These are phyloP conservation scores for Corythornis leucogaster DNA, from an alignment of 2,797 vertebrate genomes.

Conservation along the genomic window DNA sequence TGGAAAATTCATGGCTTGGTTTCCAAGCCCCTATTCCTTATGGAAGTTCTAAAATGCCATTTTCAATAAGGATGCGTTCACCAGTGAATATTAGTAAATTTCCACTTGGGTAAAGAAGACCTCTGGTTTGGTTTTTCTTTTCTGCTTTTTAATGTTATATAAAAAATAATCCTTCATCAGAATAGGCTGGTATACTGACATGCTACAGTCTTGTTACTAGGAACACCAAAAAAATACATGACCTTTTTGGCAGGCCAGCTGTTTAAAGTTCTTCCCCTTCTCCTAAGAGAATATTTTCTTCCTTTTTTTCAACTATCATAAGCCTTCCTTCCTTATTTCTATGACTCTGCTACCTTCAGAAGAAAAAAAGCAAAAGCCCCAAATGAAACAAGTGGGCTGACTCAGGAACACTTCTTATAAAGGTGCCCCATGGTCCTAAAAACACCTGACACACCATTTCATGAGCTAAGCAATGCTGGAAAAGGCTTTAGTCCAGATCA, in stretches of 20 bases:
- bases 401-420: background rate
- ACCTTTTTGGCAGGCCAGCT: background rate
- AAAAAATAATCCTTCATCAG: background rate
- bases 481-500: constrained; percentile 10
- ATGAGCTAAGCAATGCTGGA: background rate
- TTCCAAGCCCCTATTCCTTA: constrained; percentile 23
- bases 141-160: background rate
- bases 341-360: background rate
- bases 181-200: background rate
- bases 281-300: background rate
- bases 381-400: background rate
- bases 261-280: background rate
- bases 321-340: background rate
- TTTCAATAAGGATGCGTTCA: background rate
- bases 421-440: background rate
- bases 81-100: background rate
- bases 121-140: background rate
- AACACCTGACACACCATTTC: background rate
- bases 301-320: background rate
- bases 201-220: background rate
- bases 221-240: background rate
- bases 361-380: background rate
- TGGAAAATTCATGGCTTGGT: constrained; percentile 34
- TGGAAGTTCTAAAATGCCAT: constrained; percentile 13
- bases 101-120: background rate